Base-by-base conservation (phyloP, 2,888 invertebrate genomes). In the Galerucella calmariensis region DNA sequence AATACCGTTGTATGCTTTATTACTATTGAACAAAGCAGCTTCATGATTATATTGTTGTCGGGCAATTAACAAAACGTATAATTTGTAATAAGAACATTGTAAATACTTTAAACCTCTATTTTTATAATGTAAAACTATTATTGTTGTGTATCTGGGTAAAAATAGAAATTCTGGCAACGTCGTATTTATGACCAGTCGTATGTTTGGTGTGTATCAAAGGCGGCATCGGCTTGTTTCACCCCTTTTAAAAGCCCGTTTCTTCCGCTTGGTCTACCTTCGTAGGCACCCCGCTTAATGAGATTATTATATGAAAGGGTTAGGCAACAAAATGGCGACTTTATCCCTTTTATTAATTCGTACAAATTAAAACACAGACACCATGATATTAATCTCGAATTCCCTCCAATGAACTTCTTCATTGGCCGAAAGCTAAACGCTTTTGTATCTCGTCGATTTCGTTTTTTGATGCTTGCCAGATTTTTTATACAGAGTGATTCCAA, bases 211-310 rank as follows among this genome's bases (percentile, higher is more conserved):
- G 48, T 77, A 77, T 77, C 80, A 76, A 77, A 75, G 80, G 73
- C 75, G 79, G 75, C 79, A 67, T 69, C 62, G 75, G 77, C 81
- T 79, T 77, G 78, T 82, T 81, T 77, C 77, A 78, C 81, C 84
- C 83, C 82, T 82, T 82, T 83, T 81, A 81, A 83, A 82, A 78
- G 78, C 79, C 82, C 82, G 82, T 83, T 83, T 82, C 83, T 84
- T 86, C 86, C 87, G 87, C 87, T 86, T 84, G 83, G 86, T 84
- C 84, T 84, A 83, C 81, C 84, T 83, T 82, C 83, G 84, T 85
- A 85, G 87, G 86, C 87, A 86, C 86, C 87, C 86, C 85, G 84
- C 84, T 85, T 88, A 88, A 88, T 86, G 87, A 86, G 88, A 88
- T 88, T 88, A 88, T 87, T 86, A 87, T 87, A 86, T 85, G 84